These are phyloP conservation scores for Campoletis sonorensis DNA, from an alignment of 1,140 invertebrate species.

Conservation along the genomic window DNA sequence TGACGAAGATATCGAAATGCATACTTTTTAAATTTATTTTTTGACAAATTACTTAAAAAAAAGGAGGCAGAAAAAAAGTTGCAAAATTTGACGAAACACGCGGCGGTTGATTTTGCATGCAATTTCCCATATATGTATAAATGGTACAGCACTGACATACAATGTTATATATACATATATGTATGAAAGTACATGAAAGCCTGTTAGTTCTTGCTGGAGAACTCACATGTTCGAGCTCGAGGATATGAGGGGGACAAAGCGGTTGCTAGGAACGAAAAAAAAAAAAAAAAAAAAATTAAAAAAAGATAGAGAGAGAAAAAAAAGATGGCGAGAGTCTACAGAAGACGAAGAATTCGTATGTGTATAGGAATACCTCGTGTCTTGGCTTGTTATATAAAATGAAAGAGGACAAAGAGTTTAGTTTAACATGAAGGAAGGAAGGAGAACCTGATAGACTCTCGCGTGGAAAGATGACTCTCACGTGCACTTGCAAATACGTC, in stretches of 20 bases:
- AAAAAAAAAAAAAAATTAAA: neutral
- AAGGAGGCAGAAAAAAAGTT: neutral
- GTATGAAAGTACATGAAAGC: constrained; percentile 34
- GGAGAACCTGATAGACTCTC: constrained; percentile 18
- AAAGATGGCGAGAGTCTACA: constrained; percentile 24
- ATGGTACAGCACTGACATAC: constrained; percentile 7
- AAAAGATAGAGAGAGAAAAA: neutral
- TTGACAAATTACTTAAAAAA: too few relatives aligned
- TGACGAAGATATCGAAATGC: too few relatives aligned
- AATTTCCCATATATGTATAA: constrained; percentile 10
- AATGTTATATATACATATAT: too few relatives aligned
- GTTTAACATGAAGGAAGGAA: constrained; percentile 24
- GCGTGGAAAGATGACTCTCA: constrained; percentile 37
- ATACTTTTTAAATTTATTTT: too few relatives aligned
- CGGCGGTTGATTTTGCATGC: too few relatives aligned
- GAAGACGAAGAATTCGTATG: constrained; percentile 33
- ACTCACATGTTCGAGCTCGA: constrained; percentile 27
- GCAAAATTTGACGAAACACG: too few relatives aligned
- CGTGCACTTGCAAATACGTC: constrained; percentile 14
- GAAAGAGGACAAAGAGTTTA: constrained; percentile 32
- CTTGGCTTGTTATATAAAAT: constrained; percentile 35
- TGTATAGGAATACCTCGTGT: constrained; percentile 28
- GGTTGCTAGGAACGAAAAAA: neutral
- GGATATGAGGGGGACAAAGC: constrained; percentile 31
- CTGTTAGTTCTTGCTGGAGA: constrained; percentile 41